Percentiles rank a stretch among this genome's conserved stretches.
phyloP scores from a whole-genome alignment of 2,797 vertebrate species.

The Champsocephalus gunnari region DNA sequence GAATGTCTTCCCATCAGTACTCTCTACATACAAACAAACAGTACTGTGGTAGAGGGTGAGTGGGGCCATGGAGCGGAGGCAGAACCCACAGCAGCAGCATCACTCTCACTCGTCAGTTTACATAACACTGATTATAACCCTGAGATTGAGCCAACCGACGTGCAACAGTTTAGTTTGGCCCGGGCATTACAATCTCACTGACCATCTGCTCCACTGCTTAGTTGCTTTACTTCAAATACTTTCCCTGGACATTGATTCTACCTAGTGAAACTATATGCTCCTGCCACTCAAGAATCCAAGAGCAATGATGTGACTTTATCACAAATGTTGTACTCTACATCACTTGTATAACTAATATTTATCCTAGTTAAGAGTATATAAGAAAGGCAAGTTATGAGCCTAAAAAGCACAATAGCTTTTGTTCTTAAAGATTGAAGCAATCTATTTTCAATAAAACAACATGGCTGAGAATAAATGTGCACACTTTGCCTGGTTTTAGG shows the following conservation, averaged over 20 bases:
- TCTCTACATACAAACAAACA: conserved; percentile 27
- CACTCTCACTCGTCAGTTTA: conserved; percentile 83
- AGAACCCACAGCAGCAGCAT: conserved; percentile 57
- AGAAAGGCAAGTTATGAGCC: neutral
- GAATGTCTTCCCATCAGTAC: neutral
- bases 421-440: neutral
- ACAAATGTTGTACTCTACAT: neutral
- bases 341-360: neutral
- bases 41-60: conserved; percentile 20
- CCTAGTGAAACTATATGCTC: neutral
- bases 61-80: conserved; percentile 55
- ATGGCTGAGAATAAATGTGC: neutral
- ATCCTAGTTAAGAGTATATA: too few relatives aligned
- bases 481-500: neutral
- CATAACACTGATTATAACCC: conserved; percentile 89
- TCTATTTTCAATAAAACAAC: conserved; percentile 1
- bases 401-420: neutral
- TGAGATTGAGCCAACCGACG: conserved; percentile 85
- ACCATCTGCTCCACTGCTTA: conserved; percentile 89
- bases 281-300: conserved; percentile 27
- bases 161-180: conserved; percentile 85
- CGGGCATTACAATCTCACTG: conserved; percentile 87
- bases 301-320: neutral
- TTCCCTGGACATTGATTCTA: conserved; percentile 47
- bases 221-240: conserved; percentile 67